These are phyloP conservation scores for Dendropsophus ebraccatus DNA, from an alignment of 2,113 vertebrate genomes.

Conservation along the genomic window DNA sequence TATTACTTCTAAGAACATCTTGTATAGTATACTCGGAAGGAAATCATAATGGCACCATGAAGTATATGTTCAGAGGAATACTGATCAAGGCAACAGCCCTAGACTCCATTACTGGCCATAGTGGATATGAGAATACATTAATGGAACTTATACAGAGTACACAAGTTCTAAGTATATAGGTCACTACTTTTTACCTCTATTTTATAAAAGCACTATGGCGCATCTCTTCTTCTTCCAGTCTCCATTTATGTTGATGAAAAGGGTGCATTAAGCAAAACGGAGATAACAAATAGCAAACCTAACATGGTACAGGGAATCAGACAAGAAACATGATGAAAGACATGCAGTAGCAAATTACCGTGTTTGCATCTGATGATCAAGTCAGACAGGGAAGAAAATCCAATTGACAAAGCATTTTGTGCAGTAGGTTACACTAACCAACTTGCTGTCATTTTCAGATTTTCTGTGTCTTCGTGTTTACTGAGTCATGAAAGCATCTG, in stretches of 20 bases:
- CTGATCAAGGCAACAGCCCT: too few species aligned
- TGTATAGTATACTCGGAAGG: too few species aligned
- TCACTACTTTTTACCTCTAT: neutral
- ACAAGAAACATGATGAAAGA: constrained; percentile 15
- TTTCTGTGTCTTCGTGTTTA: constrained; percentile 3
- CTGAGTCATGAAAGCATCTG: constrained; percentile 35
- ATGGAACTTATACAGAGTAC: too few species aligned
- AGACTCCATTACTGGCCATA: too few species aligned
- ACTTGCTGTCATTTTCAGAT: constrained; percentile 30
- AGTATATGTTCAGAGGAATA: too few species aligned
- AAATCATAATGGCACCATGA: too few species aligned
- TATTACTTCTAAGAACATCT: too few species aligned
- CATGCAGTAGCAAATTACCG: neutral
- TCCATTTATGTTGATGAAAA: neutral
- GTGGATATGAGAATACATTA: too few species aligned
- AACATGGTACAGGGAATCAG: too few species aligned
- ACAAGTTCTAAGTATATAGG: neutral
- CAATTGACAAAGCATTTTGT: constrained; percentile 8
- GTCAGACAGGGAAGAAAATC: constrained; percentile 22
- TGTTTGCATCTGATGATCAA: constrained; percentile 2
- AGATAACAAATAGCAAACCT: neutral
- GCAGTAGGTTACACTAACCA: constrained; percentile 33
- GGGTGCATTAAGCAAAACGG: too few species aligned
- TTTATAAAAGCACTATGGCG: neutral
- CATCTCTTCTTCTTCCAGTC: neutral